phyloP scores from a whole-genome alignment of 2,797 vertebrate genomes.

The Karalla daura region DNA sequence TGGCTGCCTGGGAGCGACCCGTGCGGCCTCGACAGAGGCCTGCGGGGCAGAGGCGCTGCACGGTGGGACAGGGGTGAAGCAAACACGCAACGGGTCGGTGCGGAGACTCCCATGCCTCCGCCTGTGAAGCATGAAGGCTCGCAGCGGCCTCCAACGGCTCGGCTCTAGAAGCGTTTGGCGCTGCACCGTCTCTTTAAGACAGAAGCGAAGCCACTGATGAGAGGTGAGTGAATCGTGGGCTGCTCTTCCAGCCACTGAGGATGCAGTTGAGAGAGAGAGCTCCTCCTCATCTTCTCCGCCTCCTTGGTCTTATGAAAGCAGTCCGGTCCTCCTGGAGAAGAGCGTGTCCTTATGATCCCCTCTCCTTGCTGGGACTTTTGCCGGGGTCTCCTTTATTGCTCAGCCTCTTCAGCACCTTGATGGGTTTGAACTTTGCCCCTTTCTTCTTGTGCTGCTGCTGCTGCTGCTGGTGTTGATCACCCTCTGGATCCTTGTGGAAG shows the following conservation, averaged over 20 bases:
- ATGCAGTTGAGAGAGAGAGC: not conserved
- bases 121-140: slow-evolving; percentile 29
- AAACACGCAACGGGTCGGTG: slow-evolving; percentile 30
- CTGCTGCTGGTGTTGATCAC: slow-evolving; percentile 69
- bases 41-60: not conserved
- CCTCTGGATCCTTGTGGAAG: slow-evolving; percentile 89
- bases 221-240: slow-evolving; percentile 5
- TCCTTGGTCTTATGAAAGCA: slow-evolving; percentile 31
- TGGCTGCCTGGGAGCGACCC: no score
- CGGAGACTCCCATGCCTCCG: no score
- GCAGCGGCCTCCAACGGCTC: slow-evolving; percentile 10
- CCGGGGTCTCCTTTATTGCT: slow-evolving; percentile 90
- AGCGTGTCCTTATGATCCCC: slow-evolving; percentile 29
- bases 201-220: slow-evolving; percentile 21
- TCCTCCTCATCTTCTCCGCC: slow-evolving; percentile 1
- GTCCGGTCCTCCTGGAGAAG: slow-evolving; percentile 23
- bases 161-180: slow-evolving; percentile 48
- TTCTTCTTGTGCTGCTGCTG: slow-evolving; percentile 89
- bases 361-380: slow-evolving; percentile 81
- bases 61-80: not conserved
- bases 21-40: slow-evolving; percentile 8
- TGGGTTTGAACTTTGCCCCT: slow-evolving; percentile 92
- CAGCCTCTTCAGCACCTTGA: slow-evolving; percentile 94
- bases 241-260: slow-evolving; percentile 15
- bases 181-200: slow-evolving; percentile 26